These are phyloP conservation scores for Lamellibrachia luymesi DNA, from an alignment of 1,140 invertebrate species.

Conservation along the genomic window DNA sequence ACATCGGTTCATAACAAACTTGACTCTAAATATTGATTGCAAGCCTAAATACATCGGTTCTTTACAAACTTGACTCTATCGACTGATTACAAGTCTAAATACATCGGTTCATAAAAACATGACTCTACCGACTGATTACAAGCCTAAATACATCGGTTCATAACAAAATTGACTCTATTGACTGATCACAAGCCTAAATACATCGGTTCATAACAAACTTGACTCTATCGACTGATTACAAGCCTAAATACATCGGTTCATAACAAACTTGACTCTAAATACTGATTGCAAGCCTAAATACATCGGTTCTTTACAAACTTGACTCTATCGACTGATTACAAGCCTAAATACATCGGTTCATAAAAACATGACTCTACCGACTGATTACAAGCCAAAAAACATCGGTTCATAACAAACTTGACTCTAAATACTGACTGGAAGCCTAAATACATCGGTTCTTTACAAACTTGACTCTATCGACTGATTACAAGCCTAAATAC, in stretches of 20 bases:
- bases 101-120: neutral
- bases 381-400: neutral
- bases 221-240: too few relatives aligned
- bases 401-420: neutral
- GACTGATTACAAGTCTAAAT: neutral
- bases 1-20: neutral
- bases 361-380: neutral
- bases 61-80: neutral
- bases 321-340: too few relatives aligned
- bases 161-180: neutral
- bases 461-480: neutral
- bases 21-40: too few relatives aligned
- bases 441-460: neutral
- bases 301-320: neutral
- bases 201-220: neutral
- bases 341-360: neutral
- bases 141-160: neutral
- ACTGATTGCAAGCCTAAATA: neutral
- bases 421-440: too few relatives aligned
- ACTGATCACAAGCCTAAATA: neutral
- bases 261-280: neutral
- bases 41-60: neutral
- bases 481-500: neutral
- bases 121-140: too few relatives aligned
- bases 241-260: neutral